A percentile compares a stretch with the other conserved stretches of the same genome.
These are phyloP conservation scores for Pseudomyrmex gracilis DNA, from an alignment of 1,140 invertebrate genomes.

Conservation along the genomic window DNA sequence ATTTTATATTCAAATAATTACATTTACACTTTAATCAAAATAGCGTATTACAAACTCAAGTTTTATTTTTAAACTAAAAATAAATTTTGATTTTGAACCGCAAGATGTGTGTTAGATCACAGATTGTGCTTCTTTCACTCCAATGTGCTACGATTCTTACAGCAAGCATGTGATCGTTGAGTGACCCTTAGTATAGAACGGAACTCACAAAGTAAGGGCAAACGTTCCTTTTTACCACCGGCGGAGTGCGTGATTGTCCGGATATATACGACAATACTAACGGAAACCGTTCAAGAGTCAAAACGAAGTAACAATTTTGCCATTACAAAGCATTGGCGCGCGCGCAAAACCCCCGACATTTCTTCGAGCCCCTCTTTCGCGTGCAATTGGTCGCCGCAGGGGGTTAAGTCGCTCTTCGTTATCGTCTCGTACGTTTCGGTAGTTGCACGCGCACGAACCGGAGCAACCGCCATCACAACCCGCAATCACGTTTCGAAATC, in stretches of 20 bases:
- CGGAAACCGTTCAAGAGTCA: conserved; percentile 58
- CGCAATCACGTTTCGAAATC: conserved; percentile 53
- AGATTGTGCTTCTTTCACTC: too few species aligned
- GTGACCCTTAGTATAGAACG: not conserved
- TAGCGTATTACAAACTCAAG: not conserved
- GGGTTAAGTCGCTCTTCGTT: conserved; percentile 70
- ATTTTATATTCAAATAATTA: not conserved
- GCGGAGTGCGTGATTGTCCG: conserved; percentile 62
- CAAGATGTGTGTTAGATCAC: too few species aligned
- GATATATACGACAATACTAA: conserved; percentile 45
- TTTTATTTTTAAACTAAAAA: not conserved
- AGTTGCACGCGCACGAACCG: conserved; percentile 64
- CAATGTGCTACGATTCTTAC: not conserved
- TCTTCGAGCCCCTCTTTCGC: conserved; percentile 45
- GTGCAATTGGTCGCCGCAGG: conserved; percentile 72
- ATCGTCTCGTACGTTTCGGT: conserved; percentile 63
- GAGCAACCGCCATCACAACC: conserved; percentile 29
- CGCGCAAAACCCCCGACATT: conserved; percentile 52
- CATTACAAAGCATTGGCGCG: conserved; percentile 49
- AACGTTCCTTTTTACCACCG: conserved; percentile 61
- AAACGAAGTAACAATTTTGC: conserved; percentile 71
- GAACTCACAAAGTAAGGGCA: conserved; percentile 52
- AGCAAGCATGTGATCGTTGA: conserved; percentile 1
- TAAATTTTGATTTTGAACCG: not conserved
- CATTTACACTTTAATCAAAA: not conserved